Conservation (phyloP, 2,113 vertebrate genomes). For the Hiodon tergisus region DNA sequence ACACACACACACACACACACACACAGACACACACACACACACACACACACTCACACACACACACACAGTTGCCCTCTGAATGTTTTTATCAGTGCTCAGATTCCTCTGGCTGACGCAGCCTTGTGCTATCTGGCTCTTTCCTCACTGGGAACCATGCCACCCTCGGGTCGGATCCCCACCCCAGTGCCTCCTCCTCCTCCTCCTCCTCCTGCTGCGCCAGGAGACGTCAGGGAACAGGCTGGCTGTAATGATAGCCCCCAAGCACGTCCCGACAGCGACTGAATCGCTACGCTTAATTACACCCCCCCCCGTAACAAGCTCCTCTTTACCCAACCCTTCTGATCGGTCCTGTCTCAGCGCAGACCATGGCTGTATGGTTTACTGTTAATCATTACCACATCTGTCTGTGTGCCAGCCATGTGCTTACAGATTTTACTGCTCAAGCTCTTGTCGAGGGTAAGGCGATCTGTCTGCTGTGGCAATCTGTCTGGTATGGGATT, state of each 20-base stretch:
- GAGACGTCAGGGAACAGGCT: conserved; percentile 24
- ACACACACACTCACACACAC: not conserved
- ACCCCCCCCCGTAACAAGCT: conserved; percentile 11
- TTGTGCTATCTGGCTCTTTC: not conserved
- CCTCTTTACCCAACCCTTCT: not conserved
- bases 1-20: conserved; percentile 6
- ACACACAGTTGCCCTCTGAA: not conserved
- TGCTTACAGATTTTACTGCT: too few species aligned
- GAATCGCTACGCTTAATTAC: conserved; percentile 9
- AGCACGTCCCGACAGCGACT: conserved; percentile 10
- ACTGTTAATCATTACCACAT: too few species aligned
- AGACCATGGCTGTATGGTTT: conserved; percentile 4
- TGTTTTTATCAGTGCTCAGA: not conserved
- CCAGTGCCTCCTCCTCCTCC: conserved; percentile 16
- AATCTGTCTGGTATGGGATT: too few species aligned
- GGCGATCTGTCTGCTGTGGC: too few species aligned
- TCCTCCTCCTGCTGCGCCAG: not conserved
- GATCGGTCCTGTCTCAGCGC: not conserved
- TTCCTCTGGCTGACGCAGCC: conserved; percentile 1
- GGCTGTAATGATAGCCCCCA: conserved; percentile 21
- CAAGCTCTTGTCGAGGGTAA: too few species aligned
- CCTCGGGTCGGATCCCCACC: not conserved
- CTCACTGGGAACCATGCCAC: not conserved
- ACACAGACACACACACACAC: conserved; percentile 3
- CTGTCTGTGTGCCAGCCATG: not conserved